Evolutionary conservation across 2,113 vertebrate genomes (phyloP).

Genomic region (Salvelinus alpinus): DNA sequence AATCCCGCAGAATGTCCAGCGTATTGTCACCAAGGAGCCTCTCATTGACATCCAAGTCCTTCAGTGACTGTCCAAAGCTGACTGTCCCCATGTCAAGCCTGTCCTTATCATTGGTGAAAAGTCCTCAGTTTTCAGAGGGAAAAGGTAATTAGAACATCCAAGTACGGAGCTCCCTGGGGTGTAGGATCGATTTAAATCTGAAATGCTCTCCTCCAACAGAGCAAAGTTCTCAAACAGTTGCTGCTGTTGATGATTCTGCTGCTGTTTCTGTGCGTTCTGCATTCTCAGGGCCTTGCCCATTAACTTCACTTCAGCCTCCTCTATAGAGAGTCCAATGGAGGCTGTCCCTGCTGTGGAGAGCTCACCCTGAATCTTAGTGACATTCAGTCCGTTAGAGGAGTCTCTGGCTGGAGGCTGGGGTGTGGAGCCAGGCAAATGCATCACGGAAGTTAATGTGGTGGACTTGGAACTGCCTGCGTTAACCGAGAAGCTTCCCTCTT

Average conservation of each 20-base stretch:
- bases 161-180: constrained; percentile 63
- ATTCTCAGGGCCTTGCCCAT: constrained; percentile 79
- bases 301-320: constrained; percentile 80
- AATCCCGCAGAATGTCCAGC: constrained; percentile 85
- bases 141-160: constrained; percentile 54
- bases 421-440: constrained; percentile 73
- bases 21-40: constrained; percentile 78
- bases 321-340: constrained; percentile 37
- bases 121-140: constrained; percentile 71
- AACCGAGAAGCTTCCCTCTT: constrained; percentile 74
- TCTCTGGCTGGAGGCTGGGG: constrained; percentile 65
- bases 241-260: constrained; percentile 35
- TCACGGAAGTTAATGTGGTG: constrained; percentile 66
- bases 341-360: constrained; percentile 77
- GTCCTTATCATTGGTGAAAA: constrained; percentile 74
- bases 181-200: constrained; percentile 79
- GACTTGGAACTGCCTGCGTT: constrained; percentile 73
- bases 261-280: constrained; percentile 61
- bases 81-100: constrained; percentile 58
- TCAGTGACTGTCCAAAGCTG: constrained; percentile 56
- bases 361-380: constrained; percentile 77
- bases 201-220: constrained; percentile 84
- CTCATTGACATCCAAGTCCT: constrained; percentile 70
- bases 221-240: constrained; percentile 79
- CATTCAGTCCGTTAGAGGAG: constrained; percentile 79